Evolutionary conservation across 2,888 invertebrate genomes (phyloP), one percentile per base, ranked within the genome.

Genomic region (Fabriciana adippe): DNA sequence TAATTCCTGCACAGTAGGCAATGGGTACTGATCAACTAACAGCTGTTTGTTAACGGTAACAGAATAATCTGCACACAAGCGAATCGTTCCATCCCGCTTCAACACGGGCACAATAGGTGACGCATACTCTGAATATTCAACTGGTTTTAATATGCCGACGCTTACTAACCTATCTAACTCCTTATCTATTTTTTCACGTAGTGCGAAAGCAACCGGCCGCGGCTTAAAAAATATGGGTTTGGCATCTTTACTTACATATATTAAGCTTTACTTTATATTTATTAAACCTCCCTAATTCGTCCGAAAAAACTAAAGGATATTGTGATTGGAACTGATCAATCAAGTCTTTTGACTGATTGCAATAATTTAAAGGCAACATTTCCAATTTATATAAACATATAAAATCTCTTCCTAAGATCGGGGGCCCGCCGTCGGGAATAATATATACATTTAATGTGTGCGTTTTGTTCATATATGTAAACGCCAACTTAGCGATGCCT

Each of bases 1-100:
- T 3, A 75, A 55, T 16, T 74, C 70, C 0, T 70, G 61, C 6
- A 74, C 62, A 0, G 70, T 73, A 0, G 75, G 76, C 6, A 77
- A 51, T 0, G 75, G 75, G 53, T 75, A 76, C 26, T 76, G 71
- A 31, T 77, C 77, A 1, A 74, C 48, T 6, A 71, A 3, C 45
- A 76, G 61, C n/a, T 74, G 71, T 68, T 75, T 76, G 64, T 76
- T 76, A 21, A 76, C 56, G n/a, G 69, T 69, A 15, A 71, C 68
- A 0, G 75, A 75, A 64, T 70, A 76, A 66, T 75, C 74, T 64
- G 67, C 67, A 53, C 65, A 65, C 14, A 65, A 72, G 47, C 47
- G 51, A 21, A 48, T 69, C 55, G 31, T 67, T 18, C 53, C 67
- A 53, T 66, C 26, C 6, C 45, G 11, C 35, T 74, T 74, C 13